Conservation (phyloP, 2,797 vertebrate genomes). For the Megalops cyprinoides region DNA sequence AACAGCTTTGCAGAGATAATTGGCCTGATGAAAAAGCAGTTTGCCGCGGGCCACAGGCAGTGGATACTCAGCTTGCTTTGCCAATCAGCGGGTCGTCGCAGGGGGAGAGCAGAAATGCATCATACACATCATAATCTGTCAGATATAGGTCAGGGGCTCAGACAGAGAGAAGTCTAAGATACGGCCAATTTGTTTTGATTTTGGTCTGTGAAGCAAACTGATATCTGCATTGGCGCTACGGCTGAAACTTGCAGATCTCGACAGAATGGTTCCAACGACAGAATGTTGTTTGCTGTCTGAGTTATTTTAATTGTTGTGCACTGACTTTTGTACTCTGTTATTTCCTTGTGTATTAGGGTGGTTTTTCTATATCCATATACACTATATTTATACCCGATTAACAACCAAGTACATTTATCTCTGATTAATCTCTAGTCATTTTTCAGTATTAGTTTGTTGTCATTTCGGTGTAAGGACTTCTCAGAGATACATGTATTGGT, state of each 20-base stretch:
- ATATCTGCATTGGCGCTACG: constrained; percentile 4
- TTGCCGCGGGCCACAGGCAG: neutral
- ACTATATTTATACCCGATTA: no score
- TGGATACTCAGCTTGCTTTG: no score
- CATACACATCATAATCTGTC: neutral
- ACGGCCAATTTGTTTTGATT: neutral
- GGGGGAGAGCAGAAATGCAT: neutral
- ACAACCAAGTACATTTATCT: no score
- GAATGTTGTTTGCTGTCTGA: neutral
- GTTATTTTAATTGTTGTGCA: neutral
- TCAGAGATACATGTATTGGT: no score
- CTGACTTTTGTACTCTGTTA: neutral
- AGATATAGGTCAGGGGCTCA: neutral
- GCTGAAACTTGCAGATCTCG: neutral
- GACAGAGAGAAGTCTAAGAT: neutral
- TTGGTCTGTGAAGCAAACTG: neutral
- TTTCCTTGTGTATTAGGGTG: neutral
- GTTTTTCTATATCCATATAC: neutral
- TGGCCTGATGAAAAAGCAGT: neutral
- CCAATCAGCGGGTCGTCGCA: neutral
- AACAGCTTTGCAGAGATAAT: neutral
- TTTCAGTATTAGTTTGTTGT: no score
- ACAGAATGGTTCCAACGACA: neutral
- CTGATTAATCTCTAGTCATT: no score
- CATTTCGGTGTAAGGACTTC: no score